phyloP scores from a whole-genome alignment of 2,888 invertebrate genomes.

The Tinea semifulvella region DNA sequence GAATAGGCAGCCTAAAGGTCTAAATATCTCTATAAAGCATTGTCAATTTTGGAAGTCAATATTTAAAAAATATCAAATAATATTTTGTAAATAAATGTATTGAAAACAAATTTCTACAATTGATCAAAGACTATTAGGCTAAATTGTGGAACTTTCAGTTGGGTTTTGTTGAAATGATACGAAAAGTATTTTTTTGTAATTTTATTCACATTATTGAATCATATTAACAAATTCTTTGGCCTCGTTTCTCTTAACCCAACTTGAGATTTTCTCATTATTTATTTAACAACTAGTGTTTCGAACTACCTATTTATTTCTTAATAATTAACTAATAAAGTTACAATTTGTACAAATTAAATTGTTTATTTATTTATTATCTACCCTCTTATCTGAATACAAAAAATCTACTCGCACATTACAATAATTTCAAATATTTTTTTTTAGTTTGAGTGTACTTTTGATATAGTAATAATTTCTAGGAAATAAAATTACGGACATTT shows the following conservation, averaged over 20 bases:
- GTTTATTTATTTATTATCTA: conserved; percentile 34
- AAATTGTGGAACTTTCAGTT: conserved; percentile 56
- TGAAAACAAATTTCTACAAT: background rate
- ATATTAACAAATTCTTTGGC: conserved; percentile 10
- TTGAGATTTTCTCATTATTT: conserved; percentile 62
- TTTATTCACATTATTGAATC: background rate
- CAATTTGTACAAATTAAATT: conserved; percentile 54
- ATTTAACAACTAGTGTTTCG: conserved; percentile 35
- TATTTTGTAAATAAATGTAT: conserved; percentile 8
- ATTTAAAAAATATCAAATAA: background rate
- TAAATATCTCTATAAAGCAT: background rate
- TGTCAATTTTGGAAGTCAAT: conserved; percentile 21
- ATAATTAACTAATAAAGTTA: conserved; percentile 49
- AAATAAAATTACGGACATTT: no score
- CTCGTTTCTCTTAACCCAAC: conserved; percentile 61
- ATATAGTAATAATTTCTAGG: no score
- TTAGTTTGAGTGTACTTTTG: no score
- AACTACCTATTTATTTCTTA: conserved; percentile 55
- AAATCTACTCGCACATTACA: no score
- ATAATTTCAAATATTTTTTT: no score
- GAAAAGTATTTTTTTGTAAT: background rate
- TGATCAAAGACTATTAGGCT: conserved; percentile 10
- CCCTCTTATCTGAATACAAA: no score
- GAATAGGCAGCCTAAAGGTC: no score
- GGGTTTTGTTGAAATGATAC: conserved; percentile 53